A percentile compares a stretch with the other conserved stretches of the same genome.
These are phyloP conservation scores for Dyspetes luteomarginatus DNA, from an alignment of 2,888 invertebrate genomes.

Conservation along the genomic window DNA sequence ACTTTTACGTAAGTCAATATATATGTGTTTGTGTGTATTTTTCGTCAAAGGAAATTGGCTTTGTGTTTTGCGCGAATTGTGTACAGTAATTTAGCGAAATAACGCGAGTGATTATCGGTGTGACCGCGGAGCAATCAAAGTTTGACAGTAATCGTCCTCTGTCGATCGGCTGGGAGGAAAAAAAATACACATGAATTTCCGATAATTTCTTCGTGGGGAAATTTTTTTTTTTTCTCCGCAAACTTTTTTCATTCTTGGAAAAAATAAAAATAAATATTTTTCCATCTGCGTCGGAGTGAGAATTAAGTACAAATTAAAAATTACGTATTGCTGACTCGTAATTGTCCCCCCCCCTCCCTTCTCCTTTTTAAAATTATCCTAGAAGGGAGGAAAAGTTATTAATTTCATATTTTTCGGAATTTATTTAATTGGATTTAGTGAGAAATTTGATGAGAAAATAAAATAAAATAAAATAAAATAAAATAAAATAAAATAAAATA, in stretches of 20 bases:
- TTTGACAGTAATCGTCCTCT: conserved; percentile 15
- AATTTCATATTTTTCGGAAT: too few relatives aligned
- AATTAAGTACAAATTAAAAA: neutral
- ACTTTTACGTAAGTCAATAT: conserved; percentile 53
- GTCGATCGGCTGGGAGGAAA: neutral
- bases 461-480: too few relatives aligned
- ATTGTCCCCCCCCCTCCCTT: too few relatives aligned
- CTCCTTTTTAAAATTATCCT: too few relatives aligned
- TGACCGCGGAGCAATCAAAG: conserved; percentile 13
- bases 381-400: too few relatives aligned
- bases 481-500: too few relatives aligned
- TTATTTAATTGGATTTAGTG: too few relatives aligned
- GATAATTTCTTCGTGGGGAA: neutral
- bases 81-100: conserved; percentile 37
- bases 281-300: neutral
- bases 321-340: neutral
- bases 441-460: too few relatives aligned
- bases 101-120: conserved; percentile 19
- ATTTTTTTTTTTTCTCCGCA: neutral
- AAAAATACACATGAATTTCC: neutral
- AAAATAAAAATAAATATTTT: neutral
- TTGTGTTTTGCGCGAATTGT: neutral
- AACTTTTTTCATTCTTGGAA: neutral
- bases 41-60: conserved; percentile 1
- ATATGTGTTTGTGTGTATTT: conserved; percentile 23